Conservation (phyloP, 2,113 vertebrate genomes). For the Hymenochirus boettgeri region DNA sequence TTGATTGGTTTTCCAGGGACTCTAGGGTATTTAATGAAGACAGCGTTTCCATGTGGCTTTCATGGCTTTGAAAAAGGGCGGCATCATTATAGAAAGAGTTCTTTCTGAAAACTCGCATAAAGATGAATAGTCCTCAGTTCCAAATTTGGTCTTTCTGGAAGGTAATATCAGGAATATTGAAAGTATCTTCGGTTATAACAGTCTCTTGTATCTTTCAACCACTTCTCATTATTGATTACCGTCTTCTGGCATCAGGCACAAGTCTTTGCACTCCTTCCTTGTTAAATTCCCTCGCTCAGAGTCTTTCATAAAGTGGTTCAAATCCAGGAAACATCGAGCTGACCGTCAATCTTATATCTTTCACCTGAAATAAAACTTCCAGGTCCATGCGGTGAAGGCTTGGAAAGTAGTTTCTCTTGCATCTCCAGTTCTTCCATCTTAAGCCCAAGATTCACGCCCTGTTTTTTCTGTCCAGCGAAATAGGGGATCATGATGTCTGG, state of each 20-base stretch:
- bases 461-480: constrained; percentile 70
- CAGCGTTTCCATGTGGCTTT: constrained; percentile 66
- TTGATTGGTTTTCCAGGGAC: constrained; percentile 64
- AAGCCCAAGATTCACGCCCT: constrained; percentile 63
- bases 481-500: constrained; percentile 59
- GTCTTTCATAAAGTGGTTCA: constrained; percentile 52
- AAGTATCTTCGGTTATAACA: constrained; percentile 64
- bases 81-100: constrained; percentile 71
- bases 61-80: constrained; percentile 68
- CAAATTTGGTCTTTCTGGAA: constrained; percentile 66
- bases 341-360: constrained; percentile 53
- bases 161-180: constrained; percentile 63
- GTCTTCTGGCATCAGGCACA: constrained; percentile 62
- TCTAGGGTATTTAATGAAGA: constrained; percentile 74
- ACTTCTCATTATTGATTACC: constrained; percentile 54
- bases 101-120: constrained; percentile 72
- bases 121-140: constrained; percentile 68
- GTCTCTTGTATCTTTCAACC: constrained; percentile 66
- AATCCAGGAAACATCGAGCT: constrained; percentile 54
- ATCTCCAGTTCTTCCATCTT: constrained; percentile 62
- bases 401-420: too few species aligned
- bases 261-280: constrained; percentile 56
- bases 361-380: constrained; percentile 59
- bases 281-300: constrained; percentile 47
- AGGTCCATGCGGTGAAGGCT: constrained; percentile 58